A percentile compares a stretch with the other conserved stretches of the same genome.
Evolutionary conservation across 2,113 vertebrate species (phyloP).

Genomic region (Sus scrofa): DNA sequence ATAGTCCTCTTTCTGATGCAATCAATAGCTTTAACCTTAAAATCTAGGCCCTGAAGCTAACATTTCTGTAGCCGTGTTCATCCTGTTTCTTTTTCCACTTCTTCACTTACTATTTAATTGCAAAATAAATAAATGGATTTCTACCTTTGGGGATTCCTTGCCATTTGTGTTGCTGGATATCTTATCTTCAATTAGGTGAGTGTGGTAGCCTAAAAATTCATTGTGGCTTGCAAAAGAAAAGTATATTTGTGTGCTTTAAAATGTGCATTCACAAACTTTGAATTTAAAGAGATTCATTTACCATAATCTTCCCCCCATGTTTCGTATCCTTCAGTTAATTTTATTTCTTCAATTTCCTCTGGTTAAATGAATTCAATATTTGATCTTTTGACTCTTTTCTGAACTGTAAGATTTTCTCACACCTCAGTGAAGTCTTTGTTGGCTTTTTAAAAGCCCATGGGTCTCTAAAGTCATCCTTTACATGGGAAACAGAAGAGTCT

Average conservation of each 20-base stretch:
- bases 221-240: not conserved
- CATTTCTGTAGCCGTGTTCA: fast-evolving
- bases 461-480: slow-evolving; percentile 25
- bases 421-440: not conserved
- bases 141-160: not conserved
- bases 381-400: slow-evolving; percentile 12
- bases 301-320: not conserved
- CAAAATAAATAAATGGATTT: slow-evolving; percentile 46
- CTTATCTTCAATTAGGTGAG: slow-evolving; percentile 30
- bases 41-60: not conserved
- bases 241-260: not conserved
- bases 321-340: slow-evolving; percentile 32
- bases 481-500: not conserved
- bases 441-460: not conserved
- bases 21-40: not conserved
- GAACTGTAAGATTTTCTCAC: not conserved
- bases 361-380: slow-evolving; percentile 46
- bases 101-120: not conserved
- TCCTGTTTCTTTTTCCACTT: not conserved
- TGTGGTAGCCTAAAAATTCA: not conserved
- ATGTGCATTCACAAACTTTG: not conserved
- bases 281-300: slow-evolving; percentile 42
- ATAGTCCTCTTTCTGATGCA: slow-evolving; percentile 9
- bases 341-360: slow-evolving; percentile 54
- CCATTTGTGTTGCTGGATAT: not conserved